Evolutionary conservation across 2,797 vertebrate genomes (phyloP).

Genomic region (Helarctos malayanus): DNA sequence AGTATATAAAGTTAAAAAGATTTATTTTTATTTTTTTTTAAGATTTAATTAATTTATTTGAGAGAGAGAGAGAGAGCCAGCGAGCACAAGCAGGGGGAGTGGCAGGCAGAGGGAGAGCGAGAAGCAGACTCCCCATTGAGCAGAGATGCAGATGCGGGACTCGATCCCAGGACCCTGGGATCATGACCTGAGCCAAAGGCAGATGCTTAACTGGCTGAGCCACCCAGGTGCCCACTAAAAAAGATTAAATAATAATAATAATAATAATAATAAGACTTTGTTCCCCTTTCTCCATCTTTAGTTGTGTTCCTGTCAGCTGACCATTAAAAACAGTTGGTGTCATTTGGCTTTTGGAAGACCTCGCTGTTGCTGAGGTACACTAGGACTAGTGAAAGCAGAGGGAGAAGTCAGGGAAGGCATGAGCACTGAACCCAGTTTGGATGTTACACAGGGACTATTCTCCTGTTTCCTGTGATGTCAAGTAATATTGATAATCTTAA

Average conservation of each 20-base stretch:
- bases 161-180: too few relatives aligned
- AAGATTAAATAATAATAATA: neutral
- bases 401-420: neutral
- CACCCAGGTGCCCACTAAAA: neutral
- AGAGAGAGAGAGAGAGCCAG: too few relatives aligned
- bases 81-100: too few relatives aligned
- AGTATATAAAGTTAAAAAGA: neutral
- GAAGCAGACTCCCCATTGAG: too few relatives aligned
- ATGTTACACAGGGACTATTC: neutral
- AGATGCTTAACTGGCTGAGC: neutral
- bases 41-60: too few relatives aligned
- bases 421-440: neutral
- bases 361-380: neutral
- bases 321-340: neutral
- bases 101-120: too few relatives aligned
- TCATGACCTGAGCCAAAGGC: neutral
- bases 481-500: slow-evolving; percentile 13
- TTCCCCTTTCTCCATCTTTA: neutral
- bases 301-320: neutral
- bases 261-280: neutral
- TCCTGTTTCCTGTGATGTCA: neutral
- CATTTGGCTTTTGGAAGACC: slow-evolving; percentile 16
- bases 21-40: too few relatives aligned
- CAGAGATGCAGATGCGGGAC: too few relatives aligned
- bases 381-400: neutral